Conservation (phyloP, 2,797 vertebrate species). For the Enteromius thamalakanensis region DNA sequence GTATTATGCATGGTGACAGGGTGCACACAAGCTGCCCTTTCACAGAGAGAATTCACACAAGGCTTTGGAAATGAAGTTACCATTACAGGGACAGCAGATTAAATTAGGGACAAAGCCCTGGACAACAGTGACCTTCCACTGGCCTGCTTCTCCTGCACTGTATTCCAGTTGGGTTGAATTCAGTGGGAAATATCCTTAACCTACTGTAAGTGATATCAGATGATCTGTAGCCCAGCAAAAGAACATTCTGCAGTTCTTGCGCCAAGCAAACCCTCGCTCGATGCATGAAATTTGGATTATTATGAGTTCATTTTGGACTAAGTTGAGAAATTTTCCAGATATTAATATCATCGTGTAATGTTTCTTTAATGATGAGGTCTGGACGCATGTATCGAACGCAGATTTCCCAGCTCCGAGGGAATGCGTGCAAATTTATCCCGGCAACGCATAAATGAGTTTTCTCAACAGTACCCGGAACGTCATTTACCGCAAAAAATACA, state of each 20-base stretch:
- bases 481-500: conserved; percentile 5
- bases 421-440: conserved; percentile 14
- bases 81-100: conserved; percentile 72
- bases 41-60: conserved; percentile 62
- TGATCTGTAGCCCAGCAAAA: conserved; percentile 38
- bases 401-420: neutral
- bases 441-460: neutral
- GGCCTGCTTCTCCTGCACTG: conserved; percentile 61
- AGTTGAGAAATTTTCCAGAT: neutral
- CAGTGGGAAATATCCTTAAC: conserved; percentile 46
- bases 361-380: conserved; percentile 20
- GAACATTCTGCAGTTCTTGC: neutral
- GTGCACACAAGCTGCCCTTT: conserved; percentile 53
- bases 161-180: conserved; percentile 51
- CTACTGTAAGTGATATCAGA: conserved; percentile 52
- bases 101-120: conserved; percentile 69
- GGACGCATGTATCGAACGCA: neutral
- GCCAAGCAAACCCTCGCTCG: conserved; percentile 11
- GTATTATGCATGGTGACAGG: conserved; percentile 53
- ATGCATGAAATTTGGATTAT: conserved; percentile 29
- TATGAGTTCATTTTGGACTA: conserved; percentile 15
- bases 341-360: conserved; percentile 13
- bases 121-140: conserved; percentile 63
- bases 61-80: conserved; percentile 71
- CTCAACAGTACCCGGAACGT: neutral